Evolutionary conservation across 2,113 vertebrate species (phyloP), one percentile per base, ranked within the genome.

Genomic region (Hystrix cristata): DNA sequence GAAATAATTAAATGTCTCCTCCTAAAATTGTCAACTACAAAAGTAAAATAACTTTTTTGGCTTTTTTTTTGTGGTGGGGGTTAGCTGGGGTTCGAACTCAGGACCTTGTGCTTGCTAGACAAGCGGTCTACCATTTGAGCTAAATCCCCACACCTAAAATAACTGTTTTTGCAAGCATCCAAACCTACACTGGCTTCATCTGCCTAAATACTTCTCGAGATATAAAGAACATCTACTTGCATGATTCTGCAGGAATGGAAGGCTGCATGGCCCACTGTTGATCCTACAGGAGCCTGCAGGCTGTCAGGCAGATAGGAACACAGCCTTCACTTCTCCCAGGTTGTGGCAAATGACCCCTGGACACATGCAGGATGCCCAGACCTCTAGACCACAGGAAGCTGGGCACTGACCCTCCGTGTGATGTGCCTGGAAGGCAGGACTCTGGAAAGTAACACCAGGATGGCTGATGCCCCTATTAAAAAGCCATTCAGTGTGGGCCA

Each of bases 251-350:
- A 19, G 5, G 59, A 92, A 59, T 0, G 57, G 60, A 34, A 86
- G n/a, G 19, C 25, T 8, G 13, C 48, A 71, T 25, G 71, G 18
- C 0, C 4, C 7, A 19, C 0, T 23, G 55, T 10, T 18, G 27
- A 2, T 16, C 29, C 57, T 55, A 8, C 4, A 57, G n/a, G 48
- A 69, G 2, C 12, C 38, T 31, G 13, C 2, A 14, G 53, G 31
- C 46, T 57, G 2, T 1, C 34, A 31, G 25, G 5, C 8, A 69
- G 13, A 38, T 0, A 69, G 55, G 19, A 13, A n/a, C 0, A 8
- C 60, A 67, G 53, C 1, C 43, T 1, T 3, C 3, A 8, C 2
- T 43, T 38, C 38, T 86, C 76, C 7, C 25, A 23, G 53, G 34
- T 29, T 87, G n/a, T 31, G 2, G 11, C 62, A 48, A 90, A 8